Base-by-base conservation (phyloP, 2,797 vertebrate species). In the Echiichthys vipera region DNA sequence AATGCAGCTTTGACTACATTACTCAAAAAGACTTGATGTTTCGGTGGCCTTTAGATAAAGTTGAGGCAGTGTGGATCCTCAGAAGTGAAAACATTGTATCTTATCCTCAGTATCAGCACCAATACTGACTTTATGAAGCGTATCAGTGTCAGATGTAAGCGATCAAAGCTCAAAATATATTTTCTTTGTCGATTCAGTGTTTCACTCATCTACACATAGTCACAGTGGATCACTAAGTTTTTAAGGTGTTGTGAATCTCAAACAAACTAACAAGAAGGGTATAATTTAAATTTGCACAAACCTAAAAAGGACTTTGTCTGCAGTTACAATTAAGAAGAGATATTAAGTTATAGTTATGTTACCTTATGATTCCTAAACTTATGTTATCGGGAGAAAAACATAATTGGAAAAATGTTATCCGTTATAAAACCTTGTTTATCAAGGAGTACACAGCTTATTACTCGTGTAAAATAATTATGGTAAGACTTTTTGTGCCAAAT, bases 401-500 rank as follows among this genome's bases (percentile, higher is more conserved):
- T n/a, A n/a, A n/a, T n/a, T n/a, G n/a, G n/a, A n/a, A n/a, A n/a
- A n/a, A n/a, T n/a, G n/a, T n/a, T n/a, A n/a, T n/a, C n/a, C n/a
- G n/a, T 56, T 57, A 8, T 37, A 71, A 79, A 78, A 79, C 56
- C 27, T 0, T 65, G 3, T 75, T 80, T 40, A 54, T 67, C 12
- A 18, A 25, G 42, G 40, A 77, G 22, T 47, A 8, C 37, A 72
- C 47, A 69, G 24, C 63, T 67, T 30, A 34, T 71, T 12, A 37
- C 49, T 20, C 12, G 3, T 84, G 18, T 77, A 36, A 63, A 73
- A 64, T 84, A 54, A 71, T 40, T 53, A 14, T 69, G 24, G 49
- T 30, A 42, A 62, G n/a, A 68, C 36, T 29, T 69, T 75, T 49
- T 81, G 84, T 92, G 92, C 89, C 89, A 92, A 85, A 90, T 74